These are phyloP conservation scores for Micropoecilia bifurca DNA, from an alignment of 2,797 vertebrate genomes.

Conservation along the genomic window DNA sequence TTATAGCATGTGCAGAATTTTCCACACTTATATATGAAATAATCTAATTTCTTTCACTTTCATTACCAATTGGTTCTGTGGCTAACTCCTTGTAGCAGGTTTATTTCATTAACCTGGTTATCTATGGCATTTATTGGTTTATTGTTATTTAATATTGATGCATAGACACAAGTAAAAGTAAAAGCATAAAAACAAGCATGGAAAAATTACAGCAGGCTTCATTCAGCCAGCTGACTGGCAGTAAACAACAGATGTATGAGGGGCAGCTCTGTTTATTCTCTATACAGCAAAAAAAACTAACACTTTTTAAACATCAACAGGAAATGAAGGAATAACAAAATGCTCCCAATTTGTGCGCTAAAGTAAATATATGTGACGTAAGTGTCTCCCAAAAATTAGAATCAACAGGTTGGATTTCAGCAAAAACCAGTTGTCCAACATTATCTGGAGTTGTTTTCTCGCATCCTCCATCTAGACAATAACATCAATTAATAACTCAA, in stretches of 20 bases:
- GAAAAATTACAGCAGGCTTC: neutral
- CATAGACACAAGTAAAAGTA: neutral
- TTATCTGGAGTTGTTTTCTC: neutral
- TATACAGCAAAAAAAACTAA: neutral
- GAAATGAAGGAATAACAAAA: neutral
- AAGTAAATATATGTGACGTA: neutral
- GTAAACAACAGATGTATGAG: neutral
- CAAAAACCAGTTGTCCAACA: neutral
- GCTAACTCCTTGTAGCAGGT: too few relatives aligned
- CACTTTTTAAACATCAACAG: neutral
- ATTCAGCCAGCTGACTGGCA: neutral
- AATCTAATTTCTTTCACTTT: neutral
- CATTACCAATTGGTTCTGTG: neutral
- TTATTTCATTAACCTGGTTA: too few relatives aligned
- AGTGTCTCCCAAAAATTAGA: neutral
- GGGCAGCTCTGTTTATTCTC: neutral
- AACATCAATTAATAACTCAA: neutral
- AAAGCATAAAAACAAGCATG: neutral
- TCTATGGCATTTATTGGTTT: too few relatives aligned
- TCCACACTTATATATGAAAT: neutral
- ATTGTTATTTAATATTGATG: neutral
- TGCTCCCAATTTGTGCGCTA: neutral
- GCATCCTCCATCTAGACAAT: neutral
- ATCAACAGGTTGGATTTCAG: neutral
- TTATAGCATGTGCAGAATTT: neutral